Conservation (phyloP, 2,113 vertebrate genomes). For the Cariama cristata region DNA sequence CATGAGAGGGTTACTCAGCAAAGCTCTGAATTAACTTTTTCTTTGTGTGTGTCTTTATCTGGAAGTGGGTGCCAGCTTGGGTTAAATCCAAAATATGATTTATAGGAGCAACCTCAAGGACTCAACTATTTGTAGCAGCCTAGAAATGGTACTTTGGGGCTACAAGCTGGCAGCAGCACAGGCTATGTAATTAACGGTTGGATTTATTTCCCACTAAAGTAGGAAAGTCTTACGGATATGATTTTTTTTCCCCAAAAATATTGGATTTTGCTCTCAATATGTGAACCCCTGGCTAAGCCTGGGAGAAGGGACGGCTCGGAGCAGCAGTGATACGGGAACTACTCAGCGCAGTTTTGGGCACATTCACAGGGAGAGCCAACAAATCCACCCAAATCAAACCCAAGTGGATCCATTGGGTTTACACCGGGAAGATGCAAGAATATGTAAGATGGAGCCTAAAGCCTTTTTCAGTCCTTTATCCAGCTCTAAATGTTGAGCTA, state of each 20-base stretch:
- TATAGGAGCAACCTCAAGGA: neutral
- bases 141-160: neutral
- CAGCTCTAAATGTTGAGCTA: neutral
- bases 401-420: neutral
- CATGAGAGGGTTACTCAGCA: neutral
- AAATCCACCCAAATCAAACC: neutral
- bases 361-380: neutral
- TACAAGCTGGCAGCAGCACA: rapidly evolving
- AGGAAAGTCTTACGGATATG: rapidly evolving
- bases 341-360: neutral
- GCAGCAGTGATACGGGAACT: neutral
- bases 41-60: neutral
- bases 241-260: rapidly evolving
- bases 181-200: neutral
- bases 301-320: neutral
- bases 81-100: neutral
- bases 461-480: neutral
- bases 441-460: neutral
- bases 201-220: neutral
- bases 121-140: neutral
- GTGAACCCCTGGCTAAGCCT: neutral
- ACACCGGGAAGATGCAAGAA: neutral
- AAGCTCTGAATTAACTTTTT: neutral
- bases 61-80: neutral
- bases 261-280: neutral